These are phyloP conservation scores for Cheilinus undulatus DNA, from an alignment of 2,113 vertebrate genomes.

Conservation along the genomic window DNA sequence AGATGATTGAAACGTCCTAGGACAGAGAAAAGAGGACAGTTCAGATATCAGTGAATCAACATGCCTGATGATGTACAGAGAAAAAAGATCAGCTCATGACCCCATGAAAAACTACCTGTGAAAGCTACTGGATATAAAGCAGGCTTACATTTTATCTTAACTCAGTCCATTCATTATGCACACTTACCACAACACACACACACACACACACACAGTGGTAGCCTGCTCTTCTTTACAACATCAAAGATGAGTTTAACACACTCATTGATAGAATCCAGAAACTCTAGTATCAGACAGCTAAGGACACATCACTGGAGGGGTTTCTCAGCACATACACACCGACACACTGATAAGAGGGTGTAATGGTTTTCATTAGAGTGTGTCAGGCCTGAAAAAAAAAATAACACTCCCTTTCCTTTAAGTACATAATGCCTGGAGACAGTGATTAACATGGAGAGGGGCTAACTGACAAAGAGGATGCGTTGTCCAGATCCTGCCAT, in stretches of 20 bases:
- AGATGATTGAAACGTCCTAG: too few species aligned
- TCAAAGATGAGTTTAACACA: conserved; percentile 40
- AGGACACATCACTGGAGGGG: conserved; percentile 3
- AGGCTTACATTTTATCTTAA: not conserved
- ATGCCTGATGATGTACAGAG: not conserved
- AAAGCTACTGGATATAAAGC: not conserved
- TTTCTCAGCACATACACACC: not conserved
- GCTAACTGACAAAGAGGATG: not conserved
- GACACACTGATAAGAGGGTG: conserved; percentile 13
- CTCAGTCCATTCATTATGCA: not conserved
- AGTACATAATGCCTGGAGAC: conserved; percentile 25
- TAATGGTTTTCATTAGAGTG: conserved; percentile 27
- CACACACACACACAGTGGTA: conserved; percentile 4
- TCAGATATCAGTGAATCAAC: not conserved
- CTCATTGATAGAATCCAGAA: conserved; percentile 49
- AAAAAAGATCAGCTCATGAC: too few species aligned
- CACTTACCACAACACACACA: not conserved
- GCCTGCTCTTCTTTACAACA: conserved; percentile 18
- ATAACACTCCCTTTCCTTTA: conserved; percentile 6
- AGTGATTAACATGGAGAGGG: not conserved
- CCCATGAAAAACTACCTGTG: too few species aligned
- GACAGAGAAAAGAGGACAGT: too few species aligned
- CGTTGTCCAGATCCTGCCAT: too few species aligned
- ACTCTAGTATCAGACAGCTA: conserved; percentile 20
- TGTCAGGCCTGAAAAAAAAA: conserved; percentile 5